phyloP scores from a whole-genome alignment of 2,888 invertebrate genomes.

The Venusia cambrica region DNA sequence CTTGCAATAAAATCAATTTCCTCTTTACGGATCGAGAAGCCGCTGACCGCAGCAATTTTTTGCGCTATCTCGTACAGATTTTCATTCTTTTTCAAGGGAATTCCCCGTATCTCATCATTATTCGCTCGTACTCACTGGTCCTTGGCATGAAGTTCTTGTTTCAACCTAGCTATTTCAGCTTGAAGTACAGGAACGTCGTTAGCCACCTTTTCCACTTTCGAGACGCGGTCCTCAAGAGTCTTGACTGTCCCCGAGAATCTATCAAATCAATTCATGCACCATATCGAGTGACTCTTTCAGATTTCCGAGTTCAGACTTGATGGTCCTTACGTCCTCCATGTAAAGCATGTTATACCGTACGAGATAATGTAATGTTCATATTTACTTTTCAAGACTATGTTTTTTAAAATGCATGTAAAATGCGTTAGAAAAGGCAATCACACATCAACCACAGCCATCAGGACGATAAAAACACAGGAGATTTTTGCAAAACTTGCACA shows the following conservation, averaged over 20 bases:
- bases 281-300: constrained; percentile 7
- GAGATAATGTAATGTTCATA: no score
- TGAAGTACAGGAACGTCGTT: neutral
- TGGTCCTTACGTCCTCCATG: constrained; percentile 24
- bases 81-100: constrained; percentile 10
- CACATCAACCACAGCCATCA: constrained; percentile 18
- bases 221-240: constrained; percentile 1
- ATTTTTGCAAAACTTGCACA: constrained; percentile 40
- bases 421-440: constrained; percentile 35
- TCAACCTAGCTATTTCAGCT: constrained; percentile 1
- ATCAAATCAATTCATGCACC: constrained; percentile 5
- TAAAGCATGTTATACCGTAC: no score
- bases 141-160: constrained; percentile 1
- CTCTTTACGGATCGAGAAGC: constrained; percentile 1
- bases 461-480: constrained; percentile 38
- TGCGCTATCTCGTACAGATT: constrained; percentile 4
- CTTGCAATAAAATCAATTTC: constrained; percentile 4
- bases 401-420: constrained; percentile 38
- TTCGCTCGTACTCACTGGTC: constrained; percentile 7
- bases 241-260: constrained; percentile 6
- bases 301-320: constrained; percentile 17
- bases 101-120: constrained; percentile 6
- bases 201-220: constrained; percentile 1
- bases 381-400: constrained; percentile 33
- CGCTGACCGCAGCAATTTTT: neutral